These are phyloP conservation scores for Ceyx cyanopectus DNA, from an alignment of 2,113 vertebrate species.

Conservation along the genomic window DNA sequence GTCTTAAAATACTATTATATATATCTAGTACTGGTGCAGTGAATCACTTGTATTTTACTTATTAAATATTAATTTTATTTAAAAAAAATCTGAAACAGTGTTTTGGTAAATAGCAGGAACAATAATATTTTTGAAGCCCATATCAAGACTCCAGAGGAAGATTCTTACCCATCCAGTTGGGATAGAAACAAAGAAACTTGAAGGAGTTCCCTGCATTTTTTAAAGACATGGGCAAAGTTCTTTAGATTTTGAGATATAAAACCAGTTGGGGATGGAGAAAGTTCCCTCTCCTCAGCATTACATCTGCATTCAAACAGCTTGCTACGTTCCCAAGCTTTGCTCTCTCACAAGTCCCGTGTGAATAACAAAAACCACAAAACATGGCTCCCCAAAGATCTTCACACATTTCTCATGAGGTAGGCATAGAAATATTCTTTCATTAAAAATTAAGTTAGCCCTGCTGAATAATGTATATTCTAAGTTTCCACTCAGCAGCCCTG, in stretches of 20 bases:
- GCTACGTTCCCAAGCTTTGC: neutral
- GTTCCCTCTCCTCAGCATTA: neutral
- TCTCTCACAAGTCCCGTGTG: neutral
- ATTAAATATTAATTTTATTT: neutral
- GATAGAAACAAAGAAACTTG: neutral
- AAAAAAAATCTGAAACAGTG: neutral
- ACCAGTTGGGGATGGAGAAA: neutral
- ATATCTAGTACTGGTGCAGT: neutral
- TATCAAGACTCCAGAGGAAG: neutral
- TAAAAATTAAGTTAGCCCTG: conserved; percentile 40
- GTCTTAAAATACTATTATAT: neutral
- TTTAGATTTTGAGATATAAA: neutral
- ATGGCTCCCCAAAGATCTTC: neutral
- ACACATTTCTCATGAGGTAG: conserved; percentile 17
- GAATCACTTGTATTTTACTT: neutral
- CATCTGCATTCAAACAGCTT: neutral
- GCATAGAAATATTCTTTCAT: conserved; percentile 33
- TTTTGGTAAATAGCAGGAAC: neutral
- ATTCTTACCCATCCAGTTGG: neutral
- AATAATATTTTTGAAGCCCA: neutral
- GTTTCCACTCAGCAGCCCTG: neutral
- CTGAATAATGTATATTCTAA: conserved; percentile 25
- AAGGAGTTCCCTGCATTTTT: neutral
- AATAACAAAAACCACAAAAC: conserved; percentile 19
- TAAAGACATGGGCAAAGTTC: neutral